Evolutionary conservation across 1,140 invertebrate species (phyloP).

Genomic region (Hylaeus volcanicus): DNA sequence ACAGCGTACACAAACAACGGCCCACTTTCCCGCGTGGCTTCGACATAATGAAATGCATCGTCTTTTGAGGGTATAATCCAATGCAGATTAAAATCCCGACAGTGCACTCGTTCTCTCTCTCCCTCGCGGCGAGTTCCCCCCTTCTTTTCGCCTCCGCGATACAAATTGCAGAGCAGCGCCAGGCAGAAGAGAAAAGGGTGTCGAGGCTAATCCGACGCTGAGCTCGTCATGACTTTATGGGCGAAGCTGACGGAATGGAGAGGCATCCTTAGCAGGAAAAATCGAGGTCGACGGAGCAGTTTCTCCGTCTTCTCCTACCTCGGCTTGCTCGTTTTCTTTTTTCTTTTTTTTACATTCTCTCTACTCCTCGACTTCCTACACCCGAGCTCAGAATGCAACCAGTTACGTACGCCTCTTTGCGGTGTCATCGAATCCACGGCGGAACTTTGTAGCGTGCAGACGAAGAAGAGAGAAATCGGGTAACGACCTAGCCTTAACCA

Average conservation of each 20-base stretch:
- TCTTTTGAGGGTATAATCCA: constrained; percentile 68
- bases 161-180: constrained; percentile 54
- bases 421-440: constrained; percentile 36
- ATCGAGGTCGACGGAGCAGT: constrained; percentile 30
- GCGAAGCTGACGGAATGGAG: constrained; percentile 32
- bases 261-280: constrained; percentile 43
- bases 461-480: constrained; percentile 51
- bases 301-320: constrained; percentile 1
- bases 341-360: background rate
- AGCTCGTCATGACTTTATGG: constrained; percentile 57
- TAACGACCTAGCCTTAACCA: constrained; percentile 56
- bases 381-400: constrained; percentile 4
- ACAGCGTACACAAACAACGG: constrained; percentile 44
- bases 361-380: background rate
- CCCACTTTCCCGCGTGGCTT: constrained; percentile 58
- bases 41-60: constrained; percentile 69
- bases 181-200: constrained; percentile 36
- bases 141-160: constrained; percentile 39
- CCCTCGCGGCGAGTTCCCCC: constrained; percentile 6
- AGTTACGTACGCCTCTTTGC: constrained; percentile 41
- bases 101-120: constrained; percentile 20
- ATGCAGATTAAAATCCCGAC: constrained; percentile 68
- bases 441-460: constrained; percentile 18
- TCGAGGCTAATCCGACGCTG: constrained; percentile 53
- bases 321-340: background rate